Conservation (phyloP, 2,888 invertebrate species). For the Embidobia sp. region DNA sequence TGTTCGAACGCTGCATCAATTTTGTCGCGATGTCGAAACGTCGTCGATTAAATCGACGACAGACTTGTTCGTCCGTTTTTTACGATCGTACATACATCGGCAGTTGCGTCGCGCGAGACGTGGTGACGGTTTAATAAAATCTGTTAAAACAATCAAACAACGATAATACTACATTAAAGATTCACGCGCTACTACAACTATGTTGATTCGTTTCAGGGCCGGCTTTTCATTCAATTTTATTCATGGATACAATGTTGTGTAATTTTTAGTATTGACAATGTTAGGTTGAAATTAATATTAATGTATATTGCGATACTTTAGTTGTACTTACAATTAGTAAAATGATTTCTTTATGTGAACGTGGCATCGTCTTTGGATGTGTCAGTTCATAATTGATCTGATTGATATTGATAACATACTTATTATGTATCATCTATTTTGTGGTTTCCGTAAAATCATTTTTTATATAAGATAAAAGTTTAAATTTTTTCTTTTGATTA, state of each 20-base stretch:
- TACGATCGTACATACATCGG: conserved; percentile 39
- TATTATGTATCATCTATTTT: no score
- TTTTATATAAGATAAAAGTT: no score
- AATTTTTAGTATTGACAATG: conserved; percentile 52
- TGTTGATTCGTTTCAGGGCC: conserved; percentile 71
- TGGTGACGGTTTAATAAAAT: conserved; percentile 79
- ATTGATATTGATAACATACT: not conserved
- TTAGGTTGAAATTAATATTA: conserved; percentile 32
- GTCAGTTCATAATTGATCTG: not conserved
- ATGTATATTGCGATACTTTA: not conserved
- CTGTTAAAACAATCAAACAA: conserved; percentile 81
- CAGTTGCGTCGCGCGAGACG: conserved; percentile 70
- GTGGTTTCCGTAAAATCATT: no score
- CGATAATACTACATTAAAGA: conserved; percentile 77
- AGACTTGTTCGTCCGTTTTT: not conserved
- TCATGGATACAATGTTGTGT: not conserved
- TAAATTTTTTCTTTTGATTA: no score
- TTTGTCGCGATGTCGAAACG: conserved; percentile 5
- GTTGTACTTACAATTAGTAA: not conserved
- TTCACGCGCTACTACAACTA: conserved; percentile 74
- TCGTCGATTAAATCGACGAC: conserved; percentile 42
- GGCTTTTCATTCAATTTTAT: conserved; percentile 56
- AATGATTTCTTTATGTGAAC: not conserved
- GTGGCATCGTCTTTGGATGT: no score
- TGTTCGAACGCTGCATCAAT: conserved; percentile 19